Conservation (phyloP, 2,888 invertebrate genomes). For the Colostygia pectinataria region DNA sequence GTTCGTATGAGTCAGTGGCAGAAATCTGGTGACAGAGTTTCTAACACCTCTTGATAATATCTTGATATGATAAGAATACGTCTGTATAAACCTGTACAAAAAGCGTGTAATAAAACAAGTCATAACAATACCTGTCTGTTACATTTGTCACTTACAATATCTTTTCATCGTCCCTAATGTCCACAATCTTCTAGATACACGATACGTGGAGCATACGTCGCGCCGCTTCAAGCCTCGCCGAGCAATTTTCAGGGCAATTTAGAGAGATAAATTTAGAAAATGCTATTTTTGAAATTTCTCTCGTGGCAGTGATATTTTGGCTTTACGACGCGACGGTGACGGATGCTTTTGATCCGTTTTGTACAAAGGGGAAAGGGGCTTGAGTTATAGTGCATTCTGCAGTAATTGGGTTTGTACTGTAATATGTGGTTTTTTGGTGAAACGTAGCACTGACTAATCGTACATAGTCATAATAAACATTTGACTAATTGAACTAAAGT, state of each 20-base stretch:
- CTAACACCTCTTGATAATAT: too few relatives aligned
- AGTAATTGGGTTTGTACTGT: slow-evolving; percentile 6
- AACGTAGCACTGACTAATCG: too few relatives aligned
- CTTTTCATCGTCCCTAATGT: slow-evolving; percentile 28
- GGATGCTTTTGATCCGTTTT: slow-evolving; percentile 30
- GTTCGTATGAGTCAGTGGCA: too few relatives aligned
- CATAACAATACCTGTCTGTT: slow-evolving; percentile 12
- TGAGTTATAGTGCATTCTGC: slow-evolving; percentile 14
- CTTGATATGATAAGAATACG: too few relatives aligned
- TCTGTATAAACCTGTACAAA: too few relatives aligned
- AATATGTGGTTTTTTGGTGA: too few relatives aligned
- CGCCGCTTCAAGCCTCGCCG: slow-evolving; percentile 41
- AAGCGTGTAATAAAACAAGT: slow-evolving; percentile 1
- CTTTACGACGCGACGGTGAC: slow-evolving; percentile 31
- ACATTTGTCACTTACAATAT: slow-evolving; percentile 20
- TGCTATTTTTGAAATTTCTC: slow-evolving; percentile 44
- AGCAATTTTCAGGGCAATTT: slow-evolving; percentile 52
- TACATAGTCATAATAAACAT: too few relatives aligned
- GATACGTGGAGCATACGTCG: slow-evolving; percentile 44
- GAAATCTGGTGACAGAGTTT: too few relatives aligned
- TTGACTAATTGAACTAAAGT: too few relatives aligned
- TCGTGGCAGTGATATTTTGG: slow-evolving; percentile 38
- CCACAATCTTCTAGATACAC: slow-evolving; percentile 38
- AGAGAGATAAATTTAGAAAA: slow-evolving; percentile 47
- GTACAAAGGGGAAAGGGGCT: slow-evolving; percentile 9